These are phyloP conservation scores for Philypnodon macrostomus DNA, from an alignment of 2,797 vertebrate species.

Conservation along the genomic window DNA sequence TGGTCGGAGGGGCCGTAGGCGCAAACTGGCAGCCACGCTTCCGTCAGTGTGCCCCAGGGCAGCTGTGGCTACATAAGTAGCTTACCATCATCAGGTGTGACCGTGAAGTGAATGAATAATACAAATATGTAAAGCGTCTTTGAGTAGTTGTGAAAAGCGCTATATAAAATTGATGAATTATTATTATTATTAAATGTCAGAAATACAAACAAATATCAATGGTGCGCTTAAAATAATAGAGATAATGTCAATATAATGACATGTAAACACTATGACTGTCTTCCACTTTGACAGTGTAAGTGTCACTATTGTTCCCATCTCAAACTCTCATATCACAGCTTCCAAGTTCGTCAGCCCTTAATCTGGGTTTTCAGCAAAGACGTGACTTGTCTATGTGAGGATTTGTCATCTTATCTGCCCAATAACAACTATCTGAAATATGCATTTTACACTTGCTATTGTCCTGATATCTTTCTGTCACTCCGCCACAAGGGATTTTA, in stretches of 20 bases:
- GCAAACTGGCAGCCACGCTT: too few species aligned
- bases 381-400: conserved; percentile 39
- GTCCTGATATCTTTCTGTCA: conserved; percentile 25
- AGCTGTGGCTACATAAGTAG: too few species aligned
- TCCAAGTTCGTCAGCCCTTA: conserved; percentile 46
- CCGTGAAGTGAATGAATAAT: too few species aligned
- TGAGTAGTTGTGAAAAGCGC: too few species aligned
- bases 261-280: conserved; percentile 6
- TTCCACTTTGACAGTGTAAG: conserved; percentile 7
- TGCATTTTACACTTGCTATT: conserved; percentile 36
- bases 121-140: too few species aligned
- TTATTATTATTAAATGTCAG: too few species aligned
- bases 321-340: conserved; percentile 25
- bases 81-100: too few species aligned
- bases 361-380: conserved; percentile 51
- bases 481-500: conserved; percentile 40
- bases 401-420: conserved; percentile 62
- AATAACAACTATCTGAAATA: conserved; percentile 60
- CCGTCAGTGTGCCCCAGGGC: too few species aligned
- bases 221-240: background rate
- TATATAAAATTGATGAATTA: too few species aligned
- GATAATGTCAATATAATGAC: conserved; percentile 3
- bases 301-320: conserved; percentile 28
- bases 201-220: too few species aligned
- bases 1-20: too few species aligned